These are phyloP conservation scores for Aix galericulata DNA, from an alignment of 2,113 vertebrate genomes.

Conservation along the genomic window DNA sequence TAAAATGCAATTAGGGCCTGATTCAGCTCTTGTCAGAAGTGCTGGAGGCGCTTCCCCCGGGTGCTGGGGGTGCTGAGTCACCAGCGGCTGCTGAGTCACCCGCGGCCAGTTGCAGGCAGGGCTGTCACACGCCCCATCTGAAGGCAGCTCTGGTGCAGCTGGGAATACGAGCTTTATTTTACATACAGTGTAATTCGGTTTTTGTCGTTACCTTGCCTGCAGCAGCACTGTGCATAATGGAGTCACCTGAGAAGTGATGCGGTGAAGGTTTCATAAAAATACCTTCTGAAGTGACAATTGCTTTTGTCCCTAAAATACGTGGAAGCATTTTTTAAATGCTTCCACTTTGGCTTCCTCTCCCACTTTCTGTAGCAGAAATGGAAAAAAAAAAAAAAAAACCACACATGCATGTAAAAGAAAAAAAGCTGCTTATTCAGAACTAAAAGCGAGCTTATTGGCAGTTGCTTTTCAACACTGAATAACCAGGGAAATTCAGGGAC, in stretches of 20 bases:
- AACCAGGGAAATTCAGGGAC: neutral
- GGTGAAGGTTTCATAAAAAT: neutral
- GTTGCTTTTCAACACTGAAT: neutral
- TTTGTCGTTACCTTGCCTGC: neutral
- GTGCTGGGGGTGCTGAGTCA: conserved; percentile 42
- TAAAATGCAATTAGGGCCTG: conserved; percentile 20
- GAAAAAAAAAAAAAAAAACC: neutral
- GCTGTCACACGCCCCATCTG: neutral
- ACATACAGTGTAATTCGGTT: neutral
- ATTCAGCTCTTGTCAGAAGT: neutral
- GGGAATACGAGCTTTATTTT: neutral
- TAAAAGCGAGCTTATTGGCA: neutral
- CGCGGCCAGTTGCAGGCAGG: neutral
- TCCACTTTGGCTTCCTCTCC: conserved; percentile 3
- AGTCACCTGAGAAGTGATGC: neutral
- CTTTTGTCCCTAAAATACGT: conserved; percentile 10
- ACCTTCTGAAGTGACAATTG: neutral
- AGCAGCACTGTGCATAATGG: neutral
- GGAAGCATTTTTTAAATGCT: neutral
- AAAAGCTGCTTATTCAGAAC: neutral
- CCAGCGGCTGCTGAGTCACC: conserved; percentile 41
- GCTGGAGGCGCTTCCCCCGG: neutral
- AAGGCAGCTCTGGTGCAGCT: conserved; percentile 31
- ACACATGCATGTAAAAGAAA: neutral
- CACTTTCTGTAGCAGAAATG: neutral